phyloP scores from a whole-genome alignment of 2,113 vertebrate species.

The Paramisgurnus dabryanus region DNA sequence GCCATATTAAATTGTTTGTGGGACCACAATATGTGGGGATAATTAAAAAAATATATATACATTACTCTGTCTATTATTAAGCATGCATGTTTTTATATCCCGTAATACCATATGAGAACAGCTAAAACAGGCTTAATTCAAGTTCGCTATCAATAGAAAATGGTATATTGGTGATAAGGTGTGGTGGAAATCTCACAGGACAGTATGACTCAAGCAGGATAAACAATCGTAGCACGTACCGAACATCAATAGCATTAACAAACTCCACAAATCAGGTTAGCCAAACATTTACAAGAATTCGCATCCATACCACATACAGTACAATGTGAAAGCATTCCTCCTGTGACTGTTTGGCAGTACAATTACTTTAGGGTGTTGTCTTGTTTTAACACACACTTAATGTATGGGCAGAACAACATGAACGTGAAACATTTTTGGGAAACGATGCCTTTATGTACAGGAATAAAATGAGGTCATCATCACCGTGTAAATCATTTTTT shows the following conservation, averaged over 20 bases:
- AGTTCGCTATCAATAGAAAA: not conserved
- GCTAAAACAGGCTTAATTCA: not conserved
- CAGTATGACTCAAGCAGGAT: constrained; percentile 14
- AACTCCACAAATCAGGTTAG: not conserved
- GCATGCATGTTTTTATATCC: not conserved
- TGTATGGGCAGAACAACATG: too few species aligned
- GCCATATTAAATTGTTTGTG: too few species aligned
- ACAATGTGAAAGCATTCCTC: too few species aligned
- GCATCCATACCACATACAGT: not conserved
- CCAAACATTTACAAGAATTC: not conserved
- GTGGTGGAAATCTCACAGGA: not conserved
- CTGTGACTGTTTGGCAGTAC: too few species aligned
- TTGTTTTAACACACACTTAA: too few species aligned
- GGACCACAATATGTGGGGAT: too few species aligned
- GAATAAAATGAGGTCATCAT: constrained; percentile 1
- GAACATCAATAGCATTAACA: too few species aligned
- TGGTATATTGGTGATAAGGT: not conserved
- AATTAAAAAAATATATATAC: too few species aligned
- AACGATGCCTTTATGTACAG: not conserved
- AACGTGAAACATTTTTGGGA: too few species aligned
- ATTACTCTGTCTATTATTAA: not conserved
- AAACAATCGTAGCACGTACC: not conserved
- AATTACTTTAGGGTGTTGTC: too few species aligned
- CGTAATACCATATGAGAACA: not conserved
- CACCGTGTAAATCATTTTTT: constrained; percentile 24